Conservation (phyloP, 2,113 vertebrate species). For the Sander vitreus region DNA sequence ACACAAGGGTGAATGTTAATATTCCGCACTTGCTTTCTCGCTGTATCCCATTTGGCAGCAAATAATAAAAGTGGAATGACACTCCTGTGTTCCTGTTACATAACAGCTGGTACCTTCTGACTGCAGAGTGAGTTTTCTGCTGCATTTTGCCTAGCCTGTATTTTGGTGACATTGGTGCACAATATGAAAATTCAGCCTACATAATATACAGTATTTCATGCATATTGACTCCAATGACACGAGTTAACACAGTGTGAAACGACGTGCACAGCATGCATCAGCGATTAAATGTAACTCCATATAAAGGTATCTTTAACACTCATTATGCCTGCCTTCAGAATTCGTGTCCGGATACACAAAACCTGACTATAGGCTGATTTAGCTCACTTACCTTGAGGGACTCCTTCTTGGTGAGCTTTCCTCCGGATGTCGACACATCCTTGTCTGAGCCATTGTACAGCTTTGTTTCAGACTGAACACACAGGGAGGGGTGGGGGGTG, state of each 20-base stretch:
- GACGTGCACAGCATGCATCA: neutral
- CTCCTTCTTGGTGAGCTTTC: constrained; percentile 98
- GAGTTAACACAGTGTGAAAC: neutral
- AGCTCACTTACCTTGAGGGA: constrained; percentile 93
- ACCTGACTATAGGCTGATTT: constrained; percentile 37
- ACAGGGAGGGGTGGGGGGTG: constrained; percentile 10
- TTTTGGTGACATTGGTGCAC: neutral
- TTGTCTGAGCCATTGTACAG: constrained; percentile 99
- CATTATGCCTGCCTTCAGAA: neutral
- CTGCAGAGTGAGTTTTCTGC: neutral
- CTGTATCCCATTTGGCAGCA: constrained; percentile 29
- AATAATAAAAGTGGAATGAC: neutral
- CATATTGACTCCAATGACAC: no score
- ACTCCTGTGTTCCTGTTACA: constrained; percentile 6
- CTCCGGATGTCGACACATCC: constrained; percentile 90
- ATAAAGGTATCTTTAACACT: constrained; percentile 13
- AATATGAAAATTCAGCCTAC: neutral
- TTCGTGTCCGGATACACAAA: constrained; percentile 19
- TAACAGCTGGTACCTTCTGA: constrained; percentile 7
- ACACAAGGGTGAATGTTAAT: constrained; percentile 6
- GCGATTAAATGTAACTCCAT: no score
- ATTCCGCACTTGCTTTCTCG: constrained; percentile 4
- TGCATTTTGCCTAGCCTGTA: neutral
- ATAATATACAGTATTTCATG: neutral
- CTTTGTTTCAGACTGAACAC: constrained; percentile 95